Evolutionary conservation across 2,888 invertebrate species (phyloP).

Genomic region (Tryphoninae sp.): DNA sequence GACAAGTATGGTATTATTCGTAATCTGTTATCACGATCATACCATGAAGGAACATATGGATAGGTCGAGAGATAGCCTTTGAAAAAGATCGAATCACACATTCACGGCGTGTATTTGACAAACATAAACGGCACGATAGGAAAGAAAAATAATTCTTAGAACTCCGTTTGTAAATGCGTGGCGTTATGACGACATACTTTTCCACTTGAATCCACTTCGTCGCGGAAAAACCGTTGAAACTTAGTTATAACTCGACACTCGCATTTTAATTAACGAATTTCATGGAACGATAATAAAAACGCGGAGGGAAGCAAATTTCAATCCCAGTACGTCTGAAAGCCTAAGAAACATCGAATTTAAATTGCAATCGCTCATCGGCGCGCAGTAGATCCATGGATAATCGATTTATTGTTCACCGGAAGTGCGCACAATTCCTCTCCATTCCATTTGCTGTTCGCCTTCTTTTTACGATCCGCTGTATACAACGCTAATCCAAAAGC

Average conservation of each 20-base stretch:
- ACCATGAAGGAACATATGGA: background rate
- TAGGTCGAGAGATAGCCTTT: too few relatives aligned
- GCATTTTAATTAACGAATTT: background rate
- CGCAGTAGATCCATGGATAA: background rate
- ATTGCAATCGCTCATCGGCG: conserved; percentile 21
- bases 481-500: background rate
- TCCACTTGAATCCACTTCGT: background rate
- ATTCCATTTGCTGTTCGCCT: background rate
- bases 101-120: background rate
- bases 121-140: conserved; percentile 18
- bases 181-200: background rate
- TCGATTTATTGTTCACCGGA: conserved; percentile 25
- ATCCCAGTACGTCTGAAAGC: background rate
- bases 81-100: background rate
- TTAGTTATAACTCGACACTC: background rate
- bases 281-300: background rate
- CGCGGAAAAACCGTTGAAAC: background rate
- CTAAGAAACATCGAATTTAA: background rate
- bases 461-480: background rate
- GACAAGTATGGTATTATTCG: background rate
- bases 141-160: conserved; percentile 25
- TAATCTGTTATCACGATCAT: background rate
- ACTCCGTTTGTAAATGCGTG: background rate
- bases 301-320: background rate
- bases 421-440: conserved; percentile 16